Evolutionary conservation across 1,140 invertebrate genomes (phyloP).

Genomic region (Phocides pigmalion): DNA sequence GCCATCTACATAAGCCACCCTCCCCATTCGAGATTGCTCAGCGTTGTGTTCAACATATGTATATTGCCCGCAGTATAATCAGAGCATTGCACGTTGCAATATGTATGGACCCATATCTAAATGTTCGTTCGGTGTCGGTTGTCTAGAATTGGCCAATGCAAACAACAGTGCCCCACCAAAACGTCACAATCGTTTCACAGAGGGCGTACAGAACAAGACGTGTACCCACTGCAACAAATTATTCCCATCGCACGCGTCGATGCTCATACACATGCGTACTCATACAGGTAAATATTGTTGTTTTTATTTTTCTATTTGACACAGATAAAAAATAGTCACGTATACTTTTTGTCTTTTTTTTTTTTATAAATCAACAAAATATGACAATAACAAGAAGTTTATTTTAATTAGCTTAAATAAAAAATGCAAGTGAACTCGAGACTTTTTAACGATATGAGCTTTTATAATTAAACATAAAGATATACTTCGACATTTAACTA

Average conservation of each 20-base stretch:
- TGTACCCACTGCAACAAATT: conserved; percentile 89
- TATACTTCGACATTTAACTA: too few species aligned
- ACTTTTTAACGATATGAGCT: too few species aligned
- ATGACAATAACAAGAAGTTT: too few species aligned
- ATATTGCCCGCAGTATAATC: conserved; percentile 21
- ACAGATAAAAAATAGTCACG: too few species aligned
- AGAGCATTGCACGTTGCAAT: conserved; percentile 50
- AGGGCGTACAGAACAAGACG: conserved; percentile 87
- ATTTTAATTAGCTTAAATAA: too few species aligned
- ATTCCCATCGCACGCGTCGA: conserved; percentile 90
- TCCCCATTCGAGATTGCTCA: not conserved
- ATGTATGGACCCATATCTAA: conserved; percentile 56
- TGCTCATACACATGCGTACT: conserved; percentile 89
- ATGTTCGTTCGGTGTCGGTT: conserved; percentile 76
- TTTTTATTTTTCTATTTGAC: conserved; percentile 7
- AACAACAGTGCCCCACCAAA: conserved; percentile 88
- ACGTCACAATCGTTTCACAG: conserved; percentile 84
- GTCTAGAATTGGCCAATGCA: conserved; percentile 89
- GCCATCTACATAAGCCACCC: not conserved
- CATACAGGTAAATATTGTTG: conserved; percentile 84
- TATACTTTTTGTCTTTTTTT: too few species aligned
- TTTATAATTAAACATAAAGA: too few species aligned
- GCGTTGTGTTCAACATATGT: too few species aligned
- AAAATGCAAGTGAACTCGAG: too few species aligned
- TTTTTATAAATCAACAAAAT: too few species aligned